Conservation (phyloP, 1,140 invertebrate species). For the Megalonaias nervosa region DNA sequence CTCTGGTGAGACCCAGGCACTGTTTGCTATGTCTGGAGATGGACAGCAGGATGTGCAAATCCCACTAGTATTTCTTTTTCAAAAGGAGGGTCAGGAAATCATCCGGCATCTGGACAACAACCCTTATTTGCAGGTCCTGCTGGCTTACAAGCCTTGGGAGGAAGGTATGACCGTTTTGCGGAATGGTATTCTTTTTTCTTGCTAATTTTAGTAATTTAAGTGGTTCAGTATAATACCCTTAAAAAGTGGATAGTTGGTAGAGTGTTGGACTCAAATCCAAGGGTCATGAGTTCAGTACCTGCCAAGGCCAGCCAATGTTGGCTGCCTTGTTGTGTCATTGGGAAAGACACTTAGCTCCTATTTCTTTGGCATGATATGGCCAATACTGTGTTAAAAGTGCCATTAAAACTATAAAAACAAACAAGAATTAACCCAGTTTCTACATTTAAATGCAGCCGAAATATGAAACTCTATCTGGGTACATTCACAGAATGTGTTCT, state of each 20-base stretch:
- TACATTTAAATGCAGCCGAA: neutral
- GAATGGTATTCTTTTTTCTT: neutral
- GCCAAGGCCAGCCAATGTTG: too few species aligned
- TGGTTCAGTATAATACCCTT: slow-evolving; percentile 18
- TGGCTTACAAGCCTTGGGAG: slow-evolving; percentile 32
- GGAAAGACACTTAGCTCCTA: too few species aligned
- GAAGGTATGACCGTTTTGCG: neutral
- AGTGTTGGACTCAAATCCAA: too few species aligned
- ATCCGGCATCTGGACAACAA: slow-evolving; percentile 71
- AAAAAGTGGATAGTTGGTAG: neutral
- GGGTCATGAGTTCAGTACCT: slow-evolving; percentile 10
- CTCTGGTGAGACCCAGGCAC: slow-evolving; percentile 80
- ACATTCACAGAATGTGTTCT: neutral
- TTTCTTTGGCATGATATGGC: too few species aligned
- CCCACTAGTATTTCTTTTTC: slow-evolving; percentile 92
- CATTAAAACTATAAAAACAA: too few species aligned
- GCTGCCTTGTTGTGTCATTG: too few species aligned
- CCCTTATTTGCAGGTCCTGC: slow-evolving; percentile 43
- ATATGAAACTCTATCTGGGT: neutral
- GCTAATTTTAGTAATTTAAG: slow-evolving; percentile 15
- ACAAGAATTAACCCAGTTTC: neutral
- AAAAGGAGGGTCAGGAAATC: slow-evolving; percentile 82
- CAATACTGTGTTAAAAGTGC: too few species aligned
- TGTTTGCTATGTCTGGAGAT: slow-evolving; percentile 98
- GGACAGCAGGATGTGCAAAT: slow-evolving; percentile 90